phyloP scores from a whole-genome alignment of 1,140 invertebrate species.

The Plectrocnemia conspersa region DNA sequence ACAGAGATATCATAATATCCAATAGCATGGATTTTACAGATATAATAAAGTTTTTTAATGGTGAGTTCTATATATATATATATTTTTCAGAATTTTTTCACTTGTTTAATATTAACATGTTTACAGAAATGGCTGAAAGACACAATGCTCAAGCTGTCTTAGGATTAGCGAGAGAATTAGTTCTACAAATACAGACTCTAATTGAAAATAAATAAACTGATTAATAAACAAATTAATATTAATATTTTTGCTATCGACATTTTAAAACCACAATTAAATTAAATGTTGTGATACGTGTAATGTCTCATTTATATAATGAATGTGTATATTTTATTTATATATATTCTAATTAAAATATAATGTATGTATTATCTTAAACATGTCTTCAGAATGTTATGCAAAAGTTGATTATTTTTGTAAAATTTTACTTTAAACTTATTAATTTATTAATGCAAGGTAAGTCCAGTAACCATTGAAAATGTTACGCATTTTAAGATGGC shows the following conservation, averaged over 20 bases:
- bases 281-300: not conserved
- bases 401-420: constrained; percentile 14
- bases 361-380: constrained; percentile 4
- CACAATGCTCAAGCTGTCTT: constrained; percentile 82
- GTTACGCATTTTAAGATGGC: not conserved
- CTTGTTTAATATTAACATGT: constrained; percentile 11
- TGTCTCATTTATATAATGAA: not conserved
- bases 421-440: not conserved
- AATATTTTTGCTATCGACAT: not conserved
- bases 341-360: not conserved
- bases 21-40: constrained; percentile 97
- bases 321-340: constrained; percentile 1
- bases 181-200: constrained; percentile 81
- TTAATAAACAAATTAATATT: not conserved
- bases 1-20: constrained; percentile 88
- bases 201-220: constrained; percentile 77
- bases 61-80: constrained; percentile 49
- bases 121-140: constrained; percentile 90
- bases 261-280: not conserved
- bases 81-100: not conserved
- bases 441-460: too few relatives aligned
- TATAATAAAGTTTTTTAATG: constrained; percentile 97
- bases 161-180: constrained; percentile 74
- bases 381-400: constrained; percentile 1
- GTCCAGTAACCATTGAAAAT: too few relatives aligned